phyloP scores from a whole-genome alignment of 2,888 invertebrate species.

The Amblyteles armatorius region DNA sequence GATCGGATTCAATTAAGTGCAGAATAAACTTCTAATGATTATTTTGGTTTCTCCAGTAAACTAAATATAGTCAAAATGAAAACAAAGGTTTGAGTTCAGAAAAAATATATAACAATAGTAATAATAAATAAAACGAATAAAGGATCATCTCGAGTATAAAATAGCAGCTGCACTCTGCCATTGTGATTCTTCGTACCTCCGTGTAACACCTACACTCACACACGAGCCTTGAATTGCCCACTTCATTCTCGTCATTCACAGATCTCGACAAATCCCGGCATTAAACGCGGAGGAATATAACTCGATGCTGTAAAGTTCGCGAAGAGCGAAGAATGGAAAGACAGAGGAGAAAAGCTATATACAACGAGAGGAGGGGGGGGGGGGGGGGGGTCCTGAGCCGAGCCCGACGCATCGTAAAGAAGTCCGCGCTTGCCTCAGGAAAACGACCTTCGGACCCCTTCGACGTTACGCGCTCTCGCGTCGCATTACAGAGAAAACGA shows the following conservation, averaged over 20 bases:
- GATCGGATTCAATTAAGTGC: background rate
- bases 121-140: background rate
- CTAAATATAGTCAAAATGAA: background rate
- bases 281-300: slow-evolving; percentile 25
- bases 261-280: slow-evolving; percentile 20
- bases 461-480: slow-evolving; percentile 24
- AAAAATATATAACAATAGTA: background rate
- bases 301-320: slow-evolving; percentile 28
- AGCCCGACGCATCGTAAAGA: slow-evolving; percentile 54
- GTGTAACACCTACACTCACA: background rate
- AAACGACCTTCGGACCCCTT: slow-evolving; percentile 54
- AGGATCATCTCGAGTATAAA: slow-evolving; percentile 1
- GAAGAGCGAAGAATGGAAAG: slow-evolving; percentile 29
- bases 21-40: background rate
- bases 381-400: slow-evolving; percentile 27
- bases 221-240: slow-evolving; percentile 1
- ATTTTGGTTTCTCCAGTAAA: background rate
- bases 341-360: slow-evolving; percentile 12
- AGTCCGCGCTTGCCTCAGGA: slow-evolving; percentile 40
- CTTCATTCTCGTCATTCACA: slow-evolving; percentile 13
- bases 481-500: slow-evolving; percentile 8
- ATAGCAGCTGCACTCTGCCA: background rate
- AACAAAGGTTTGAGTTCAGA: background rate
- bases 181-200: background rate
- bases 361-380: background rate